Percentiles rank a stretch among this genome's conserved stretches.
These are phyloP conservation scores for Phylloscopus trochiloides DNA, from an alignment of 2,113 vertebrate genomes.

Conservation along the genomic window DNA sequence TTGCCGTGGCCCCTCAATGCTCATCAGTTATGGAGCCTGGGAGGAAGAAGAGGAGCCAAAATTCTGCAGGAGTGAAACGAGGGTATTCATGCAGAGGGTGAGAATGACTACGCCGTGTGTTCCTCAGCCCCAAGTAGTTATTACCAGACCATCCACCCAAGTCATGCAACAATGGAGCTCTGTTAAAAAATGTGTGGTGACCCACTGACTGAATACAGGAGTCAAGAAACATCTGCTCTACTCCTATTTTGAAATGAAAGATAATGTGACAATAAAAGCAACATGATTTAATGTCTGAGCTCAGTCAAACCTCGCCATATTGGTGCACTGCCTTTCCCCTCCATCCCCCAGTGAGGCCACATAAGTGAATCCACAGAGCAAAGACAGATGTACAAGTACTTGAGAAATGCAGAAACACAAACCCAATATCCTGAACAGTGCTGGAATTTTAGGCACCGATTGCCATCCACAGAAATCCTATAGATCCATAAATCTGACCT, in stretches of 20 bases:
- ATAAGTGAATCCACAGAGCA: conserved; percentile 50
- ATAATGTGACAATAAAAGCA: conserved; percentile 49
- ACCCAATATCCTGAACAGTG: background rate
- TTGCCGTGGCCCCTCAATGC: background rate
- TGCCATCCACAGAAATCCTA: background rate
- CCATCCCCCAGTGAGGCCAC: background rate
- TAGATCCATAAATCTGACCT: background rate
- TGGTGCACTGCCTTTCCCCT: background rate
- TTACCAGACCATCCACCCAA: conserved; percentile 30
- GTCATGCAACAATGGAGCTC: conserved; percentile 39
- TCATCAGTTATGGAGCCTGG: background rate
- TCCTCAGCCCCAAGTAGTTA: conserved; percentile 1
- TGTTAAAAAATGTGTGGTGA: conserved; percentile 43
- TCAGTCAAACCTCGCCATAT: background rate
- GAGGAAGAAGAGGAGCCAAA: conserved; percentile 20
- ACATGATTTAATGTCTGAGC: conserved; percentile 51
- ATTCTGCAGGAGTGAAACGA: background rate
- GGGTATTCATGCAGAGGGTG: conserved; percentile 18
- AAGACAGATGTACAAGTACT: conserved; percentile 42
- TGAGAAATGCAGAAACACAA: background rate
- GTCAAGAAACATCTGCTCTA: conserved; percentile 64
- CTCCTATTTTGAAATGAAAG: conserved; percentile 45
- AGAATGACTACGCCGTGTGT: background rate
- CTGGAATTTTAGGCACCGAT: background rate
- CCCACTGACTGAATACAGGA: conserved; percentile 30